phyloP scores from a whole-genome alignment of 2,888 invertebrate species.

The Neria commutata region DNA sequence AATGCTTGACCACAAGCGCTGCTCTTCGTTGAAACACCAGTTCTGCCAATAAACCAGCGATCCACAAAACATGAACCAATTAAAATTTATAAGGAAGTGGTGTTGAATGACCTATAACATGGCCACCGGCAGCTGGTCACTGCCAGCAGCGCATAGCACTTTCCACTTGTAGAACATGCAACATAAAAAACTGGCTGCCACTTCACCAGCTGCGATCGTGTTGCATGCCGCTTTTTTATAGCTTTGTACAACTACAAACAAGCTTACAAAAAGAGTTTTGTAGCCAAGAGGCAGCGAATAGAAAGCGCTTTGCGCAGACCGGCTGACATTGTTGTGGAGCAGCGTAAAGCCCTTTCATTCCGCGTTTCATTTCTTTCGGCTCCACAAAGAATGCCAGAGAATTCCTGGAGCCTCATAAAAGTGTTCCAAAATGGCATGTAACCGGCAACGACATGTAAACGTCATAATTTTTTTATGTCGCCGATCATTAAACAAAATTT shows the following conservation, averaged over 20 bases:
- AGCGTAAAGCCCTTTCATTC: neutral
- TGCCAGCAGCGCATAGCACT: neutral
- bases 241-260: too few species aligned
- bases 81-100: neutral
- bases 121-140: neutral
- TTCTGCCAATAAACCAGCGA: neutral
- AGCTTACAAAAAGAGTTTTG: too few species aligned
- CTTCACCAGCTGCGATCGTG: too few species aligned
- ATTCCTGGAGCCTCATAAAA: neutral
- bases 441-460: neutral
- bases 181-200: neutral
- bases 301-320: too few species aligned
- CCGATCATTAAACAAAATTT: neutral
- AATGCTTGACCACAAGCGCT: too few species aligned
- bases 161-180: neutral
- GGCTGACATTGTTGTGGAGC: too few species aligned
- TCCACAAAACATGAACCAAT: neutral
- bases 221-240: too few species aligned
- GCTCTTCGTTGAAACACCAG: neutral
- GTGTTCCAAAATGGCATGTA: neutral
- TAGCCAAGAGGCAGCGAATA: too few species aligned
- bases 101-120: neutral
- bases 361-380: too few species aligned
- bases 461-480: conserved; percentile 1
- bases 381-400: neutral